phyloP scores from a whole-genome alignment of 2,113 vertebrate genomes.

The Heterotilapia buettikoferi region DNA sequence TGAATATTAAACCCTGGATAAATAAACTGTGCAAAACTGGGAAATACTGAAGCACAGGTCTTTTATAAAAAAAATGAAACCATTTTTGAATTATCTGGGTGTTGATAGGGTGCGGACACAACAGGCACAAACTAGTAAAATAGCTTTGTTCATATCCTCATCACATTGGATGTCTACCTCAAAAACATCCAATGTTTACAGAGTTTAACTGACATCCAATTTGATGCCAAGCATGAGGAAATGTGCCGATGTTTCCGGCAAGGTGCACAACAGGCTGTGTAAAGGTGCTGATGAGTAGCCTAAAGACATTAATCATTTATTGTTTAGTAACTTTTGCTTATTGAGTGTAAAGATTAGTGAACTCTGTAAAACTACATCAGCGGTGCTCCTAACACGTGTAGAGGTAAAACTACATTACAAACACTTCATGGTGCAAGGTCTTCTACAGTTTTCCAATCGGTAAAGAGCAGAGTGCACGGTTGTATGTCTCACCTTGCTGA shows the following conservation, averaged over 20 bases:
- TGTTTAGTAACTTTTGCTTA: neutral
- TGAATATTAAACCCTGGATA: neutral
- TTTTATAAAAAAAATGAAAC: neutral
- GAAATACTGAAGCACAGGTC: neutral
- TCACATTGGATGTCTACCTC: neutral
- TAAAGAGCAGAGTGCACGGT: neutral
- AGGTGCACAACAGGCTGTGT: neutral
- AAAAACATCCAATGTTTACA: neutral
- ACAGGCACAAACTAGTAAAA: neutral
- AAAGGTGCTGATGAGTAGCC: neutral
- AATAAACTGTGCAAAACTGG: neutral
- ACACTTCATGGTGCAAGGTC: neutral
- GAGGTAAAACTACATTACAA: neutral
- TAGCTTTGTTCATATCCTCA: neutral
- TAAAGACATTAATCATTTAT: rapidly evolving
- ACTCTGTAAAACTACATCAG: neutral
- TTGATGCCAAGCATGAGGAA: rapidly evolving
- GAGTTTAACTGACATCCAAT: neutral
- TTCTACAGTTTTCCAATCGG: rapidly evolving
- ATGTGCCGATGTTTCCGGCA: neutral
- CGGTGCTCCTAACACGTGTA: neutral
- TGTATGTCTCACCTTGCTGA: constrained; percentile 86
- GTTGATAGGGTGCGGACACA: neutral
- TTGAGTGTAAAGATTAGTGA: neutral
- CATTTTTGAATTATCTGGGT: rapidly evolving